Percentiles rank a stretch among this genome's conserved stretches.
phyloP scores from a whole-genome alignment of 2,797 vertebrate species.

The Phrynocephalus guinanensis region DNA sequence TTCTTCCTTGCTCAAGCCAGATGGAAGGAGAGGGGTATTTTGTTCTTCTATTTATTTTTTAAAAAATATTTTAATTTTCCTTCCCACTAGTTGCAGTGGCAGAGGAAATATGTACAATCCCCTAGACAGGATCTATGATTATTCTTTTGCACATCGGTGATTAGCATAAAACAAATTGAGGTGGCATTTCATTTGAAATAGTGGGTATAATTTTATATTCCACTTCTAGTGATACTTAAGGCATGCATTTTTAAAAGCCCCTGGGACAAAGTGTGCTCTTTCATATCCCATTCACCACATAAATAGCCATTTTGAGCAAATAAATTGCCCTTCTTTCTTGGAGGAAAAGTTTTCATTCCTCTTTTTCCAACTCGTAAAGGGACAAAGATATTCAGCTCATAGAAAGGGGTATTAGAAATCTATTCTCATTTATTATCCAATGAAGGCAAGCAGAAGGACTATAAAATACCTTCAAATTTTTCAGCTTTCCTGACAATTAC shows the following conservation, averaged over 20 bases:
- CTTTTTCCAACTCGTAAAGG: slow-evolving; percentile 3
- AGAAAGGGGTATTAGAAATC: slow-evolving; percentile 59
- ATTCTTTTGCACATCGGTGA: neutral
- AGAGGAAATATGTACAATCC: neutral
- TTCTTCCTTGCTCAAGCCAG: neutral
- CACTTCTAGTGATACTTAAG: neutral
- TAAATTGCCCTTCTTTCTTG: neutral
- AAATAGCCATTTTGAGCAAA: neutral
- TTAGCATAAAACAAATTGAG: slow-evolving; percentile 1
- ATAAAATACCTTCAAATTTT: slow-evolving; percentile 59
- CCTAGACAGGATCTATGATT: neutral
- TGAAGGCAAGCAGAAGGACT: slow-evolving; percentile 55
- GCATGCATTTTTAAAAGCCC: neutral
- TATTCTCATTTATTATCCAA: slow-evolving; percentile 59
- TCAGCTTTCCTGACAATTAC: slow-evolving; percentile 46
- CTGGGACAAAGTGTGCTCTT: neutral
- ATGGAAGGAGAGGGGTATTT: neutral
- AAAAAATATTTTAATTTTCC: neutral
- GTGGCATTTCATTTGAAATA: neutral
- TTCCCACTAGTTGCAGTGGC: neutral
- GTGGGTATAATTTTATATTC: slow-evolving; percentile 12
- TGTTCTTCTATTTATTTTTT: neutral
- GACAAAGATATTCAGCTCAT: slow-evolving; percentile 43
- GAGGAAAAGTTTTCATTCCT: slow-evolving; percentile 29
- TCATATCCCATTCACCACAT: neutral